Conservation (phyloP, 2,113 vertebrate genomes). For the Hippocampus guttulatus region DNA sequence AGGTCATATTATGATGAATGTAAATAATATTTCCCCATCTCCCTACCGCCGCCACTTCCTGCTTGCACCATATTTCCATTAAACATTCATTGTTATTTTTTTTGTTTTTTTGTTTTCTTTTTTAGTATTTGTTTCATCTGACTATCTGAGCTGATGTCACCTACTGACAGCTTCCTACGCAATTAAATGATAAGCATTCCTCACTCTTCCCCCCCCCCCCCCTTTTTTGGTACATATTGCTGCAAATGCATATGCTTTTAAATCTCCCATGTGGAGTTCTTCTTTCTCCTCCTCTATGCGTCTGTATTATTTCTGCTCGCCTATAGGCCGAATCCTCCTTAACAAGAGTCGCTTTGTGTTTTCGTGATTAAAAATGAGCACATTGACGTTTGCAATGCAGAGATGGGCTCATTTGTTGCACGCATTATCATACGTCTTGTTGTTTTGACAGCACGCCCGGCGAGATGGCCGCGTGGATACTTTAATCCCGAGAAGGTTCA, state of each 20-base stretch:
- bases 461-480: slow-evolving; percentile 25
- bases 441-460: slow-evolving; percentile 38
- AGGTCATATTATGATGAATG: not conserved
- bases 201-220: slow-evolving; percentile 10
- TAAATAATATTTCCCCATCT: slow-evolving; percentile 1
- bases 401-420: slow-evolving; percentile 36
- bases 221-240: slow-evolving; percentile 23
- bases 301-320: slow-evolving; percentile 2
- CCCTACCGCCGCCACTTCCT: slow-evolving; percentile 11
- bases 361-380: slow-evolving; percentile 24
- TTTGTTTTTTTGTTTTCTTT: slow-evolving; percentile 37
- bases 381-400: slow-evolving; percentile 28
- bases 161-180: slow-evolving; percentile 57
- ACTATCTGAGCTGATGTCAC: slow-evolving; percentile 52
- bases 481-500: slow-evolving; percentile 59
- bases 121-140: slow-evolving; percentile 25
- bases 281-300: not conserved
- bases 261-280: slow-evolving; percentile 6
- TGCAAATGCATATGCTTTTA: slow-evolving; percentile 35
- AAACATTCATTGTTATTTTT: slow-evolving; percentile 35
- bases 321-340: slow-evolving; percentile 5
- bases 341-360: slow-evolving; percentile 18
- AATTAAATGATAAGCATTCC: slow-evolving; percentile 72
- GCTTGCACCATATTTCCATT: slow-evolving; percentile 29
- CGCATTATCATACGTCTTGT: slow-evolving; percentile 47